Conservation (phyloP, 2,797 vertebrate genomes). For the Fringilla coelebs region DNA sequence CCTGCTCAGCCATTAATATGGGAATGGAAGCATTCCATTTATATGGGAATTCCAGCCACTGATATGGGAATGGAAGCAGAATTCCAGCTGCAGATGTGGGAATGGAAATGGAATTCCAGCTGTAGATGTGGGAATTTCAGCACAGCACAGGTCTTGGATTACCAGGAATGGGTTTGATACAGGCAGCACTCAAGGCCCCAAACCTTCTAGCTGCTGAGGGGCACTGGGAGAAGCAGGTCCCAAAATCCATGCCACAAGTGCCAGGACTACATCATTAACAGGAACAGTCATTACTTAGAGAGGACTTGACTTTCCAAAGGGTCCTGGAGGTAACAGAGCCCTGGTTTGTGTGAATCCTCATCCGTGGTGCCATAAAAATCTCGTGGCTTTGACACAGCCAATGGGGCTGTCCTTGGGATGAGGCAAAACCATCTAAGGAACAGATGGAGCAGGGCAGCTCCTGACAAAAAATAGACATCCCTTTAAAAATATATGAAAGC, state of each 20-base stretch:
- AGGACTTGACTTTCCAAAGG: neutral
- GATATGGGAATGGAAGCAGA: too few species aligned
- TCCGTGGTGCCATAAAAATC: neutral
- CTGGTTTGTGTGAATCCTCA: neutral
- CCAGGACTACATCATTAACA: accelerated
- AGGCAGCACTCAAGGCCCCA: neutral
- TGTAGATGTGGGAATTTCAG: neutral
- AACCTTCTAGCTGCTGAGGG: neutral
- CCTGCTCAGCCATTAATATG: neutral
- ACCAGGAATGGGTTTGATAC: neutral
- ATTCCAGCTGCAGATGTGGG: too few species aligned
- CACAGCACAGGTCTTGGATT: neutral
- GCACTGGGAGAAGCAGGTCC: neutral
- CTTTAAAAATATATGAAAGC: constrained; percentile 40
- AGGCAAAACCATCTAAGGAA: neutral
- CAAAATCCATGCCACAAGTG: neutral
- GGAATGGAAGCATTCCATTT: too few species aligned
- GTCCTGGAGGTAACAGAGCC: neutral
- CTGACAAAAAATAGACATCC: neutral
- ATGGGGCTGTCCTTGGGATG: neutral
- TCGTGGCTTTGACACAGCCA: neutral
- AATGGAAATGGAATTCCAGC: too few species aligned
- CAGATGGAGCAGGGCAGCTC: neutral
- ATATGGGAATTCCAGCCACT: neutral
- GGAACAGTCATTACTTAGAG: neutral